Evolutionary conservation across 2,113 vertebrate genomes (phyloP), one percentile per base, ranked within the genome.

Genomic region (Hydrolagus affinis): DNA sequence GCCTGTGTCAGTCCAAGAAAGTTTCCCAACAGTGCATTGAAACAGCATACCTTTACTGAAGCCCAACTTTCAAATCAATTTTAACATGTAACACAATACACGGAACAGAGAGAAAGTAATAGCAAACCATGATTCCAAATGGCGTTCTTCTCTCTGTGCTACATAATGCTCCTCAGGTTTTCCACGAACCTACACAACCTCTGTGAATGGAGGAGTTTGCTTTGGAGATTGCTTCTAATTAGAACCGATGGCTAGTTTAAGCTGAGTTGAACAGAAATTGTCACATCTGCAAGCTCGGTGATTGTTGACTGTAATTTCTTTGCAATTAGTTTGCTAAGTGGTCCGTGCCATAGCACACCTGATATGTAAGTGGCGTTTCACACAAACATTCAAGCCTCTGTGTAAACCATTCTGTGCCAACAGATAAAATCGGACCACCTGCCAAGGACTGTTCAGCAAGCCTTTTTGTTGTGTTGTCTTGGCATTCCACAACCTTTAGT

Each of bases 201-300:
- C 21, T 78, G 12, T 23, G 60, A 64, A 66, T 19, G n/a, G 15
- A 19, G 23, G 6, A 83, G 25, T 19, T 59, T 78, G 60, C 17
- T 66, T 21, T 19, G 19, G 60, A 83, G 60, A 83, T 83, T 30
- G 66, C 23, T 83, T 44, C 66, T 83, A 83, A 83, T 32, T 83
- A 25, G 11, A 80, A 2, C 59, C 64, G 77, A 83, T 60, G 32
- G 21, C 78, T 32, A 83, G 77, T 44, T 66, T 30, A 6, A 68
- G 78, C 62, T 28, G 78, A 83, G 15, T 32, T 83, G 21, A 83
- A 30, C 62, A 66, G 15, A 66, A 83, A 83, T 9, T 21, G 62
- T 66, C 78, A 68, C 25, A 32, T 83, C 60, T 83, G 60, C 60
- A 64, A 7, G 28, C 78, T 83, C 30, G 77, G 76, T 83, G 60